These are phyloP conservation scores for Orestias chungarensis DNA, from an alignment of 2,797 vertebrate genomes.

Conservation along the genomic window DNA sequence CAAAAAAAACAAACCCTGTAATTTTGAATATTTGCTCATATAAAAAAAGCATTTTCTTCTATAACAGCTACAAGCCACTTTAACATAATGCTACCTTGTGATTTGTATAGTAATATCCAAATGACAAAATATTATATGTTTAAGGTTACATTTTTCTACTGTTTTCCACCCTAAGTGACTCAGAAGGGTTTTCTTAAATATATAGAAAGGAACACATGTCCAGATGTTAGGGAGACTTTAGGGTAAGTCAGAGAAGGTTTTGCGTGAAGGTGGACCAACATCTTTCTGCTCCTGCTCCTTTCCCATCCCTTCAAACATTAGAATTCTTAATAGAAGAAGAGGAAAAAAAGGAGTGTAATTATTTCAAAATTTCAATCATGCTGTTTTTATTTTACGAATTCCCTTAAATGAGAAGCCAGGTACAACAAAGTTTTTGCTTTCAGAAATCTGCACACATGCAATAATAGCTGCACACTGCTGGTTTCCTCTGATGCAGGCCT, in stretches of 20 bases:
- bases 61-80: neutral
- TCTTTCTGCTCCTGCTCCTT: slow-evolving; percentile 76
- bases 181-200: neutral
- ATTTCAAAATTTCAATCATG: neutral
- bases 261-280: slow-evolving; percentile 75
- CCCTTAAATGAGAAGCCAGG: neutral
- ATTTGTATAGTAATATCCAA: neutral
- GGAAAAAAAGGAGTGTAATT: slow-evolving; percentile 5
- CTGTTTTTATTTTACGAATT: neutral
- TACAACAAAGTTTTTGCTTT: neutral
- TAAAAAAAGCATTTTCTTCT: neutral
- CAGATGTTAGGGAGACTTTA: slow-evolving; percentile 38
- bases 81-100: neutral
- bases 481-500: neutral
- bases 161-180: neutral
- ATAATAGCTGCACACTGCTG: neutral
- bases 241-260: slow-evolving; percentile 83
- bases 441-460: neutral
- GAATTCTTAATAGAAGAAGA: slow-evolving; percentile 73
- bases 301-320: slow-evolving; percentile 85
- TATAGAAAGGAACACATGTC: neutral
- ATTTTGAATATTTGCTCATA: neutral
- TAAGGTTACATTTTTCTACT: neutral
- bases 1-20: neutral
- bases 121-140: neutral